Conservation (phyloP, 2,113 vertebrate genomes). For the Calypte anna region DNA sequence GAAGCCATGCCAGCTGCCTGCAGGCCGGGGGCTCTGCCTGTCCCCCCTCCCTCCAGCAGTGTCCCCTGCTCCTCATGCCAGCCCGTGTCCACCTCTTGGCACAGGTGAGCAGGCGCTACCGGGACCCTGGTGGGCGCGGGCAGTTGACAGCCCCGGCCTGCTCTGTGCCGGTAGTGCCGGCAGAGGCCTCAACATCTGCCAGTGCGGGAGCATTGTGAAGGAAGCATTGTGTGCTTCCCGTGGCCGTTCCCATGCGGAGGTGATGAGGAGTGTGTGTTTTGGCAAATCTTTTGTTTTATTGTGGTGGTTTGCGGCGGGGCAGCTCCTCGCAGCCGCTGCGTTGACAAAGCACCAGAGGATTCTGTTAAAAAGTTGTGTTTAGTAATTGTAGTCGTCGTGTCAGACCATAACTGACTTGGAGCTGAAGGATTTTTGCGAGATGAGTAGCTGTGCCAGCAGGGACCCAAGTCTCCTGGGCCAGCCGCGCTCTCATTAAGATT, state of each 20-base stretch:
- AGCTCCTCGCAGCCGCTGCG: constrained; percentile 78
- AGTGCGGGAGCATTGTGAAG: constrained; percentile 44
- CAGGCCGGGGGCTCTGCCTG: neutral
- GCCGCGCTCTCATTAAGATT: constrained; percentile 91
- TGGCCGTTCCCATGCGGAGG: constrained; percentile 58
- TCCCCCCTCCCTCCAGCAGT: neutral
- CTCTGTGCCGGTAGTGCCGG: rapidly evolving
- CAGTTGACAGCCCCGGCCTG: neutral
- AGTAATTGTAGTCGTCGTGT: constrained; percentile 89
- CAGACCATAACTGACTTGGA: constrained; percentile 87
- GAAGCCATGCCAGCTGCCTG: rapidly evolving
- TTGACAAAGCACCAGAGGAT: constrained; percentile 90
- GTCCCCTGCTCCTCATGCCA: rapidly evolving
- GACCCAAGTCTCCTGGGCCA: constrained; percentile 89
- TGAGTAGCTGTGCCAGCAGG: constrained; percentile 89
- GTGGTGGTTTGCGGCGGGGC: constrained; percentile 76
- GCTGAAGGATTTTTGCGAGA: constrained; percentile 89
- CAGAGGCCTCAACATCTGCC: constrained; percentile 53
- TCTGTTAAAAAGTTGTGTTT: constrained; percentile 89
- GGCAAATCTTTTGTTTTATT: constrained; percentile 84
- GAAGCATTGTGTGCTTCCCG: constrained; percentile 47
- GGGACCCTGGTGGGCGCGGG: neutral
- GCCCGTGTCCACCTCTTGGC: neutral
- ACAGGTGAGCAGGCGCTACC: too few relatives aligned
- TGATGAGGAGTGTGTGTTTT: constrained; percentile 79